These are phyloP conservation scores for Pilophorus perplexus DNA, from an alignment of 2,888 invertebrate genomes.

Conservation along the genomic window DNA sequence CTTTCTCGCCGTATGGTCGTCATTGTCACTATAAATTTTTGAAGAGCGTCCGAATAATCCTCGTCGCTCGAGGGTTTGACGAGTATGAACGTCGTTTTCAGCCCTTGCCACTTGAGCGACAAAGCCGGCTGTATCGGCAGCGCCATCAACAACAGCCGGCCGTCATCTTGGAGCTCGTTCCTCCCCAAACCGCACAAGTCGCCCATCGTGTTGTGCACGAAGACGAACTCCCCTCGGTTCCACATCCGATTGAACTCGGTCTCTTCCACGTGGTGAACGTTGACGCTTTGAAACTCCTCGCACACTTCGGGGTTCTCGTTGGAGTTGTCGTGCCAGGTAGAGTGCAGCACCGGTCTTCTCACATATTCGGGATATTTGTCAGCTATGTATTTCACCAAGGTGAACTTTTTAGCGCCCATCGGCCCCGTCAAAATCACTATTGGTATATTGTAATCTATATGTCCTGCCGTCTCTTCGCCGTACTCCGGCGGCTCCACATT, in stretches of 20 bases:
- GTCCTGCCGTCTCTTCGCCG: neutral
- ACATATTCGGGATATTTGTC: conserved; percentile 1
- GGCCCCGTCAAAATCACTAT: conserved; percentile 25
- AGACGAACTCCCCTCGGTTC: conserved; percentile 14
- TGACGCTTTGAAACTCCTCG: conserved; percentile 3
- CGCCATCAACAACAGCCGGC: conserved; percentile 2
- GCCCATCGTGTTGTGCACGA: conserved; percentile 14
- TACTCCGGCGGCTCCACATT: conserved; percentile 17
- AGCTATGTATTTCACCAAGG: neutral
- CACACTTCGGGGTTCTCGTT: neutral
- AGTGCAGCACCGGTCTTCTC: conserved; percentile 1
- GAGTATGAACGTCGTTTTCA: conserved; percentile 21
- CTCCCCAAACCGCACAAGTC: conserved; percentile 15
- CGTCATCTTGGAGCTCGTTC: conserved; percentile 15
- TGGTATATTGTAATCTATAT: conserved; percentile 19
- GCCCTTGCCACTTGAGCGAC: conserved; percentile 29
- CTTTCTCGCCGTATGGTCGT: neutral
- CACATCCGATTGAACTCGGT: conserved; percentile 19
- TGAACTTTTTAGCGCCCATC: neutral
- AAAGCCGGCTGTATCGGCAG: conserved; percentile 14
- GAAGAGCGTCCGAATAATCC: conserved; percentile 3
- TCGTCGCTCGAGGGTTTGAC: neutral
- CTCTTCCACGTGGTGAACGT: neutral
- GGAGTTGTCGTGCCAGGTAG: neutral
- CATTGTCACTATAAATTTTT: neutral